Evolutionary conservation across 2,888 invertebrate genomes (phyloP).

Genomic region (Alcis repandata): DNA sequence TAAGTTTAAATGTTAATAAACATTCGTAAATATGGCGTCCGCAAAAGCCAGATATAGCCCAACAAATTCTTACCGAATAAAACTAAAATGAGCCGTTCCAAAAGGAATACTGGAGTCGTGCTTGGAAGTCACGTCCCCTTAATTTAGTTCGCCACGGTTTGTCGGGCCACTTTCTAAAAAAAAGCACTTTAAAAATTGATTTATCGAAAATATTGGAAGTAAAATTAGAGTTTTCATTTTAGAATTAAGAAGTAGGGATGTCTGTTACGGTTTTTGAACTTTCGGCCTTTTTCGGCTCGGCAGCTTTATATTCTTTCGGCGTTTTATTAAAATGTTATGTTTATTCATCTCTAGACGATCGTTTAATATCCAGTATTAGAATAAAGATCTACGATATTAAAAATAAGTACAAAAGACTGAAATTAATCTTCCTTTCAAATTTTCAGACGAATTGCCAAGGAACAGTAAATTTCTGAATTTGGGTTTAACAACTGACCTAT

Average conservation of each 20-base stretch:
- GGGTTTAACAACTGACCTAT: neutral
- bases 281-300: neutral
- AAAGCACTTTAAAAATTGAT: slow-evolving; percentile 45
- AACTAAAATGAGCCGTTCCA: slow-evolving; percentile 48
- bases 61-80: slow-evolving; percentile 51
- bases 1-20: slow-evolving; percentile 4
- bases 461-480: neutral
- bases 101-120: slow-evolving; percentile 61
- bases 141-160: slow-evolving; percentile 68
- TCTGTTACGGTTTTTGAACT: slow-evolving; percentile 3
- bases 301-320: neutral
- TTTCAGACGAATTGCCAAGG: neutral
- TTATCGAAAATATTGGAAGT: slow-evolving; percentile 47
- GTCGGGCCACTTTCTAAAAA: slow-evolving; percentile 62
- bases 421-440: neutral
- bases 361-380: neutral
- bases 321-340: too few relatives aligned
- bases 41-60: slow-evolving; percentile 27
- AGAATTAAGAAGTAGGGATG: slow-evolving; percentile 19
- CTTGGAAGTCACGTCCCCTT: slow-evolving; percentile 65
- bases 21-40: slow-evolving; percentile 13
- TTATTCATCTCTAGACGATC: too few relatives aligned
- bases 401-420: neutral
- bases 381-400: neutral
- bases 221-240: slow-evolving; percentile 38